These are phyloP conservation scores for Phaethon lepturus DNA, from an alignment of 2,113 vertebrate species.

Conservation along the genomic window DNA sequence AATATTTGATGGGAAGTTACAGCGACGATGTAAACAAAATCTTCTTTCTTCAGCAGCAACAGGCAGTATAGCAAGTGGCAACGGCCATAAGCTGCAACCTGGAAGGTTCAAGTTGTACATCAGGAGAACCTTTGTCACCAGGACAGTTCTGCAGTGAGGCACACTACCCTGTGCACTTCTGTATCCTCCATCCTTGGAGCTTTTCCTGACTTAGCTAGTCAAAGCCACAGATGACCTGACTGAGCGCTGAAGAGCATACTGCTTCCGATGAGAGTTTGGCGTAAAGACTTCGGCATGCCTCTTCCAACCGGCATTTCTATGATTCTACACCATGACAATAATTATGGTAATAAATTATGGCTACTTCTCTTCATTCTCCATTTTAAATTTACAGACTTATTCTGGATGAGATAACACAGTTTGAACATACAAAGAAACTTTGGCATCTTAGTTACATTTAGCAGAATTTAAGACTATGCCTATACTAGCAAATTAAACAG, in stretches of 20 bases:
- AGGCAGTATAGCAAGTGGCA: not conserved
- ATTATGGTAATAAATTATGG: not conserved
- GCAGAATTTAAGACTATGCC: not conserved
- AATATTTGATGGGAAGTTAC: not conserved
- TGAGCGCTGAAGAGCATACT: not conserved
- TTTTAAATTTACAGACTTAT: not conserved
- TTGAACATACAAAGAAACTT: not conserved
- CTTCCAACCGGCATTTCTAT: not conserved
- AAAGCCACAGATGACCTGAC: not conserved
- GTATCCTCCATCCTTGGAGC: not conserved
- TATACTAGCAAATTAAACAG: not conserved
- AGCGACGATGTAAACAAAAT: not conserved
- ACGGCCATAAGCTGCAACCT: accelerated
- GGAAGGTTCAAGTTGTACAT: not conserved
- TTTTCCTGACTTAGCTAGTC: not conserved
- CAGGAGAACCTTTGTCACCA: not conserved
- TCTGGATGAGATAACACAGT: not conserved
- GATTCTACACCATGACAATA: not conserved
- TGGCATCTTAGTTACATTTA: not conserved
- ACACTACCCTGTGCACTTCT: not conserved
- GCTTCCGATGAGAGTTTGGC: not conserved
- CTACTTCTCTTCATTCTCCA: accelerated
- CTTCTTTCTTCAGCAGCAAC: not conserved
- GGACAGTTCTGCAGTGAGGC: not conserved
- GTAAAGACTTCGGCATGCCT: not conserved